Conservation (phyloP, 2,888 invertebrate genomes). For the Cyrtodaria siliqua region DNA sequence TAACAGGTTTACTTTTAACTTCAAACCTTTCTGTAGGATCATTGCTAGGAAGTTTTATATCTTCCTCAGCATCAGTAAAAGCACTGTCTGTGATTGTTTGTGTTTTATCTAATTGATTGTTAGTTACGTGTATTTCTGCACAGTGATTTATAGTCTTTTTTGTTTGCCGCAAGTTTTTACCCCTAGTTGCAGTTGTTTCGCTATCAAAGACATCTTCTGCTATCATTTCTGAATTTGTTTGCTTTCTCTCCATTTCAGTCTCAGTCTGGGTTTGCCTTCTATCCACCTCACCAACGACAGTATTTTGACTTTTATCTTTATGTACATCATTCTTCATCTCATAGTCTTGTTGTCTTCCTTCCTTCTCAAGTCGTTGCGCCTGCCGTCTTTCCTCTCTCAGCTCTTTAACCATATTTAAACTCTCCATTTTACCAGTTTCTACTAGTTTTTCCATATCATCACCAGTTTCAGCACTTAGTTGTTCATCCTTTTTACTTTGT, state of each 20-base stretch:
- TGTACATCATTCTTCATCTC: too few species aligned
- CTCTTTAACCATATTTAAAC: not conserved
- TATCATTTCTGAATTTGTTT: not conserved
- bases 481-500: conserved; percentile 1
- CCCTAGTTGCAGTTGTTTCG: not conserved
- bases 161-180: too few species aligned
- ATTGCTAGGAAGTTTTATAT: not conserved
- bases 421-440: not conserved
- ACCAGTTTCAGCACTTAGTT: not conserved
- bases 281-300: too few species aligned
- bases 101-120: too few species aligned
- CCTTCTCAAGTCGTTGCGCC: not conserved
- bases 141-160: too few species aligned
- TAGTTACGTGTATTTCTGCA: too few species aligned
- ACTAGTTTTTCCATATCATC: not conserved
- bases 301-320: too few species aligned
- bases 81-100: too few species aligned
- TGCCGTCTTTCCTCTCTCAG: not conserved
- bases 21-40: not conserved
- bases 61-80: not conserved
- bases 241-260: not conserved
- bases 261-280: not conserved
- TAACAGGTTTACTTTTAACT: conserved; percentile 1
- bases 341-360: not conserved
- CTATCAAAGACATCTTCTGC: not conserved